These are phyloP conservation scores for Todiramphus saurophagus DNA, from an alignment of 2,113 vertebrate genomes.

Conservation along the genomic window DNA sequence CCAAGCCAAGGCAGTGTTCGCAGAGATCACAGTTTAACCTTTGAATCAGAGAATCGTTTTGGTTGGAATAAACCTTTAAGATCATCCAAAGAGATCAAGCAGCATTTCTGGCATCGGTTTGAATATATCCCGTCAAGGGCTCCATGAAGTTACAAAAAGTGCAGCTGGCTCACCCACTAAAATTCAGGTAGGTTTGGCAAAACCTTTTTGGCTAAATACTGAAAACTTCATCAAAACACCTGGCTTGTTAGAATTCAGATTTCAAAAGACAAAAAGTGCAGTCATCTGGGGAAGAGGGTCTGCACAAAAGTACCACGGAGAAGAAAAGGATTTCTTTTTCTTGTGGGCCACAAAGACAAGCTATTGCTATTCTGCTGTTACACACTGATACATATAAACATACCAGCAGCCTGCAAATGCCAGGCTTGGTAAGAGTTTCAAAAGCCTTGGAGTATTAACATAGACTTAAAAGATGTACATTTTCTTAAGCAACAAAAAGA, in stretches of 20 bases:
- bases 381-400: too few relatives aligned
- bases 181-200: not conserved
- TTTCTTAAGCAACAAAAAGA: not conserved
- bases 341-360: slow-evolving; percentile 5
- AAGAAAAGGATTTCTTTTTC: slow-evolving; percentile 33
- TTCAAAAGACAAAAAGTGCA: slow-evolving; percentile 23
- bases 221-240: not conserved
- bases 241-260: not conserved
- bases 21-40: slow-evolving; percentile 19
- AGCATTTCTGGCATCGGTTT: slow-evolving; percentile 12
- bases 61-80: not conserved
- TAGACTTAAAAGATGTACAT: not conserved
- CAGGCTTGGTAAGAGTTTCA: not conserved
- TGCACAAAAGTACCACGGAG: not conserved
- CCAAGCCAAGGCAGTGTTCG: slow-evolving; percentile 10
- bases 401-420: not conserved
- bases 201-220: not conserved
- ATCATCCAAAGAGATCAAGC: slow-evolving; percentile 25
- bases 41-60: not conserved
- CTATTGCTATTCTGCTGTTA: not conserved
- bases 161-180: not conserved
- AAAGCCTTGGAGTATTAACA: not conserved
- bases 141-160: not conserved
- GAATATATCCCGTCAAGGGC: not conserved
- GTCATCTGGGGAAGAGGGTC: not conserved